Evolutionary conservation across 2,888 invertebrate species (phyloP).

Genomic region (Hemistola chrysoprasaria): DNA sequence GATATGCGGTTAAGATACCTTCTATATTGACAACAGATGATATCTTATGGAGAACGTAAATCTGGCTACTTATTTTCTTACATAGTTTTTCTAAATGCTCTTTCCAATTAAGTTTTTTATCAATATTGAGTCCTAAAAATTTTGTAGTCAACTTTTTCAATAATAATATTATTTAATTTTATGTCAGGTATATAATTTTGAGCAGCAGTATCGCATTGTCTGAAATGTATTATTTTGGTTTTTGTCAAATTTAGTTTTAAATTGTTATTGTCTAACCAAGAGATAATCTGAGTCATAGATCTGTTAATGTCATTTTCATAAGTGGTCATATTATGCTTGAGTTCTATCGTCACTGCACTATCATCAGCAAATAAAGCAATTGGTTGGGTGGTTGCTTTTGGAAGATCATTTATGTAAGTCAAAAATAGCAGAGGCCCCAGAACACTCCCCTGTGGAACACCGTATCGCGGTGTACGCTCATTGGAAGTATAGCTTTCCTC

Average conservation of each 20-base stretch:
- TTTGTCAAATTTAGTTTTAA: slow-evolving; percentile 1
- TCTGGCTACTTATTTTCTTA: neutral
- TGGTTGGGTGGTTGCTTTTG: neutral
- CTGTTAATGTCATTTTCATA: slow-evolving; percentile 6
- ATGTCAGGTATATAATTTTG: neutral
- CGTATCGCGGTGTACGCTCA: neutral
- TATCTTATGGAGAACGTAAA: slow-evolving; percentile 6
- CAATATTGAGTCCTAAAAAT: neutral
- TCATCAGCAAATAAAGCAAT: slow-evolving; percentile 4
- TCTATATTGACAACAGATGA: neutral
- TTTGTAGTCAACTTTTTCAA: neutral
- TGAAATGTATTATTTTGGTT: slow-evolving; percentile 5
- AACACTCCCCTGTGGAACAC: slow-evolving; percentile 7
- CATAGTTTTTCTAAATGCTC: neutral
- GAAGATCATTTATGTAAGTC: slow-evolving; percentile 10
- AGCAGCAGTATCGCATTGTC: neutral
- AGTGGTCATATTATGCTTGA: slow-evolving; percentile 1
- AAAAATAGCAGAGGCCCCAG: slow-evolving; percentile 6
- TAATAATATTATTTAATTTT: neutral
- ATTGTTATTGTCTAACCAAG: slow-evolving; percentile 1
- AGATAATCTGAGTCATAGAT: slow-evolving; percentile 2
- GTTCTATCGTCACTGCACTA: neutral
- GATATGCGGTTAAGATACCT: slow-evolving; percentile 6
- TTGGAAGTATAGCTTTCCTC: neutral
- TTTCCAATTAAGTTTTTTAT: neutral